Conservation (phyloP, 35 echinoderm and acorn worm species). For the Nesometra sesokonis region DNA sequence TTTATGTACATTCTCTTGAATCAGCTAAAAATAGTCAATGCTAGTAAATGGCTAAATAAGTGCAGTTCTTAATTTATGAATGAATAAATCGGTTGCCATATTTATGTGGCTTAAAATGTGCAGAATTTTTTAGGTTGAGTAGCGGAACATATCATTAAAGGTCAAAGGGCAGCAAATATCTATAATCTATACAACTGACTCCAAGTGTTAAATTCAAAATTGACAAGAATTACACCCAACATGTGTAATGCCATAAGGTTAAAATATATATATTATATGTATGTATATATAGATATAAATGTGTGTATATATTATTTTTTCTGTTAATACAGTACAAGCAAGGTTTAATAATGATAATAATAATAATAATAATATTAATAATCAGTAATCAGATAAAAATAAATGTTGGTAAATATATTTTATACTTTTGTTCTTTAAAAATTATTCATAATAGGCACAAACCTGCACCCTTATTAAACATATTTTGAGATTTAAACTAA, state of each 20-base stretch:
- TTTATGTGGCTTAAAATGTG: not conserved
- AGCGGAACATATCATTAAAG: not conserved
- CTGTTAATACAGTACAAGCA: not conserved
- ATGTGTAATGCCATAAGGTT: not conserved
- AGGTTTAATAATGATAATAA: not conserved
- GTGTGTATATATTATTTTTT: not conserved
- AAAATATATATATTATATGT: not conserved
- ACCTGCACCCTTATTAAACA: not conserved
- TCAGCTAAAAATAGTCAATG: not conserved
- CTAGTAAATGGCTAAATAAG: not conserved
- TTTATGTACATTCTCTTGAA: not conserved
- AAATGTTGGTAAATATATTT: not conserved
- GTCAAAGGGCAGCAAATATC: not conserved
- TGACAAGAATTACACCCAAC: not conserved
- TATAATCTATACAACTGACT: not conserved
- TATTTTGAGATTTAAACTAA: not conserved
- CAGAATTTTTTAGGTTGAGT: not conserved
- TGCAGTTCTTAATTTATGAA: not conserved
- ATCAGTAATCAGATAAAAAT: not conserved
- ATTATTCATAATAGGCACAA: not conserved
- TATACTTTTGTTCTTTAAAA: not conserved
- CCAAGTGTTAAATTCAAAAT: not conserved
- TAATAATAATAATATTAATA: not conserved
- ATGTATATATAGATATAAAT: not conserved
- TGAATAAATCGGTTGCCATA: not conserved